Evolutionary conservation across 2,888 invertebrate genomes (phyloP).

Genomic region (Formica aserva): DNA sequence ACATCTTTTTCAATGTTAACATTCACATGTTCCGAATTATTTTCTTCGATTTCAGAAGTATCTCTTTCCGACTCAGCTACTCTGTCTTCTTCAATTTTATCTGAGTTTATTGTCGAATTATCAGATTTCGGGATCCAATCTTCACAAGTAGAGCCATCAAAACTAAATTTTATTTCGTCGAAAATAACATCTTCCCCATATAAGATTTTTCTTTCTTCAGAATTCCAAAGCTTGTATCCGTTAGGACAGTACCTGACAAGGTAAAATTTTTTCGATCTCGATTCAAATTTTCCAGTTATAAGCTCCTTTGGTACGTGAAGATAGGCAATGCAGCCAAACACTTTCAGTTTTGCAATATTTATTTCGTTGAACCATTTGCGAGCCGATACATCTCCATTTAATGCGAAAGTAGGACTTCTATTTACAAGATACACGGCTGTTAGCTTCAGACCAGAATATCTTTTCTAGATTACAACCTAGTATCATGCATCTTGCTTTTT

Average conservation of each 20-base stretch:
- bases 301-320: not conserved
- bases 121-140: too few species aligned
- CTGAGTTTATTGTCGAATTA: too few species aligned
- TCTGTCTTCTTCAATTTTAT: too few species aligned
- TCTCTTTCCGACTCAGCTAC: not conserved
- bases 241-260: not conserved
- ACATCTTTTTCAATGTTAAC: too few species aligned
- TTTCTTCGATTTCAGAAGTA: not conserved
- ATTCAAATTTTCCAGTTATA: not conserved
- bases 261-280: not conserved
- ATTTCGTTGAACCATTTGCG: not conserved
- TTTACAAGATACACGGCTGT: not conserved
- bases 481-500: not conserved
- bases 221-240: not conserved
- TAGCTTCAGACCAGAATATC: not conserved
- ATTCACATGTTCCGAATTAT: not conserved
- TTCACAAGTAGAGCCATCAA: not conserved
- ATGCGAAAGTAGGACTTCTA: not conserved
- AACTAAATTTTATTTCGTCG: not conserved
- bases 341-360: not conserved
- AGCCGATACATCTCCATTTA: not conserved
- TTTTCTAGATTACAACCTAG: not conserved
- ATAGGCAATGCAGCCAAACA: not conserved
- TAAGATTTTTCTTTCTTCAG: not conserved
- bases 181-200: not conserved